phyloP scores from a whole-genome alignment of 2,797 vertebrate species.

The Pseudomugil gertrudae region DNA sequence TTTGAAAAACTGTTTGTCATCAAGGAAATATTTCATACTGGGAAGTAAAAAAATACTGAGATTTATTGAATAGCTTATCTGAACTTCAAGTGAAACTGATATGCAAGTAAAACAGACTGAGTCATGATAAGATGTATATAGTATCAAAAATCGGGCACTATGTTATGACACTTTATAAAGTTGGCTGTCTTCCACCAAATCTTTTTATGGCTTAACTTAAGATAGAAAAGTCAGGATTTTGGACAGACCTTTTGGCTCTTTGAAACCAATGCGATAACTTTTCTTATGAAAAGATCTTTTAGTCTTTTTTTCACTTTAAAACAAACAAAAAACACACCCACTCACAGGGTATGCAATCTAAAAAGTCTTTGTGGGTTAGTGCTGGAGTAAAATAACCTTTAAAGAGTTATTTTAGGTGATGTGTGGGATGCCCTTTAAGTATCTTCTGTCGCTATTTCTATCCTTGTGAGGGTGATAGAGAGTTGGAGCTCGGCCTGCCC shows the following conservation, averaged over 20 bases:
- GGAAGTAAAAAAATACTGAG: no score
- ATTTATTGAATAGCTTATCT: no score
- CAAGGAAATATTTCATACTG: not conserved
- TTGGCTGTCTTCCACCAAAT: not conserved
- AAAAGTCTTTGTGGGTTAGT: constrained; percentile 15
- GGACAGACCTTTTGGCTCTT: not conserved
- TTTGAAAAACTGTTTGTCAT: not conserved
- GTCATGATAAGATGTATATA: not conserved
- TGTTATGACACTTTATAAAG: no score
- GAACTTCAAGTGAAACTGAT: not conserved
- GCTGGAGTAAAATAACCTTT: constrained; percentile 43
- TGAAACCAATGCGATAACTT: constrained; percentile 17
- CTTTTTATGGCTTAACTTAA: constrained; percentile 11
- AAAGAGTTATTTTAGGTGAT: constrained; percentile 50
- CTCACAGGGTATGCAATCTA: not conserved
- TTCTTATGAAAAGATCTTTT: constrained; percentile 13
- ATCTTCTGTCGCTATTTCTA: constrained; percentile 66
- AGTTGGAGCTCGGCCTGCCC: constrained; percentile 90
- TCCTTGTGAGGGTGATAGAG: constrained; percentile 90
- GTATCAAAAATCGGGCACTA: not conserved
- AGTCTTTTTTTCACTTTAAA: constrained; percentile 5
- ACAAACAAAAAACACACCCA: constrained; percentile 9
- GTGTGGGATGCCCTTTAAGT: constrained; percentile 68
- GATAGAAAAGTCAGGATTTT: constrained; percentile 15
- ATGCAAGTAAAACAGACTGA: no score